Evolutionary conservation across 1,140 invertebrate genomes (phyloP), one percentile per base, ranked within the genome.

Genomic region (Laupala kohalensis): DNA sequence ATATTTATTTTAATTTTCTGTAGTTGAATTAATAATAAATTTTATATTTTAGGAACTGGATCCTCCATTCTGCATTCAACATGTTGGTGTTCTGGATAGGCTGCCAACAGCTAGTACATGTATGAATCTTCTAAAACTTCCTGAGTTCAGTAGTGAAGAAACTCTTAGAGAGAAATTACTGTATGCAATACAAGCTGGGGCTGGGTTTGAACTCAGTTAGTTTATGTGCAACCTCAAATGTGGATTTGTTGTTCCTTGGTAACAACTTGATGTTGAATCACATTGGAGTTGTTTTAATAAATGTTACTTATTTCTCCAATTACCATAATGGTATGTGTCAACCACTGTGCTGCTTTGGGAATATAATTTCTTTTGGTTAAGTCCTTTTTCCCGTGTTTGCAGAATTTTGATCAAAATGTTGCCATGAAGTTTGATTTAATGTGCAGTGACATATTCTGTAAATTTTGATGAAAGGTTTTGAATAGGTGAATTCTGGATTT

Each of bases 71-170:
- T 95, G 94, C 78, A 95, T 98, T 76, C 95, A 97, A 79, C 90
- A 92, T 75, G 93, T 92, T 25, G 95, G 94, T 19, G 89, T 90
- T 62, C 83, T 88, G 67, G 92, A 97, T 78, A 87, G 95, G 25
- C 85, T 99, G 74, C 96, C 96, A 0, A 95, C 95, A 30, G 93
- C 96, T 6, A 96, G 93, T 79, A 99, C 97, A 19, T 99, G 97
- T 81, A 96, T 98, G 89, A 99, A 99, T 85, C 86, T 99, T 64
- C 82, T 99, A 19, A 98, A 98, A 81, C 84, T 99, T 72, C 96
- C 96, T 0, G 91, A 96, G 76, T 96, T 96, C 78, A 85, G 86
- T 64, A 89, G 91, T 72, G 89, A 93, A 78, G 85, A 87, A 71
- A 86, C 87, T 71, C 81, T 99, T 73, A 86, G 86, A 73, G 89